A percentile compares a stretch with the other conserved stretches of the same genome.
Evolutionary conservation across 2,797 vertebrate species (phyloP).

Genomic region (Monodelphis domestica): DNA sequence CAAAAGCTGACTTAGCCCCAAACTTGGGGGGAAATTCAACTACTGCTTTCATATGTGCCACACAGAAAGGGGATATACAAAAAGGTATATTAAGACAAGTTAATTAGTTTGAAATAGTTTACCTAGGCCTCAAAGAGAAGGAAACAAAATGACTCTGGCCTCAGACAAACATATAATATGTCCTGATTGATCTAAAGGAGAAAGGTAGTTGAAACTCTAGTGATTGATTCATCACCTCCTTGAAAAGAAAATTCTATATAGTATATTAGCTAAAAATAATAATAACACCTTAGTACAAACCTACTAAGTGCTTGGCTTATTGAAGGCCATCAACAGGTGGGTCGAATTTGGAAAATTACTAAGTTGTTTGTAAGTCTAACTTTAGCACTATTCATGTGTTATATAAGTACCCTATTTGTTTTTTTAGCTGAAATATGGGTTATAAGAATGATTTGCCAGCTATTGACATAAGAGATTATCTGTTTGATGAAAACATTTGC

Average conservation of each 20-base stretch:
- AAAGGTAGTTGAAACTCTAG: neutral
- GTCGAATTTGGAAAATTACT: conserved; percentile 58
- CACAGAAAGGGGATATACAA: neutral
- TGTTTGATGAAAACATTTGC: conserved; percentile 53
- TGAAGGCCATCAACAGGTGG: conserved; percentile 48
- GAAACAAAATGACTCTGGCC: neutral
- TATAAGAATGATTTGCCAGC: conserved; percentile 72
- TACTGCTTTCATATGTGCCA: neutral
- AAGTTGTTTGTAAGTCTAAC: conserved; percentile 50
- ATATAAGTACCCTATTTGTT: conserved; percentile 70
- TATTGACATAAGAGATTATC: conserved; percentile 75
- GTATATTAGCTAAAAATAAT: neutral
- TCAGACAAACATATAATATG: neutral
- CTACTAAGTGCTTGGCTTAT: conserved; percentile 17
- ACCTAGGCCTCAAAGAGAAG: neutral
- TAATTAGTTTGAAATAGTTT: neutral
- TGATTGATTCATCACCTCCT: neutral
- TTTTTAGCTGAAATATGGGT: conserved; percentile 80
- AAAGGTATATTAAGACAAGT: neutral
- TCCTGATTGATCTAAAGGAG: neutral
- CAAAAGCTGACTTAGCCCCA: neutral
- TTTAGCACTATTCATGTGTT: conserved; percentile 49
- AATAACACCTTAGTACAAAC: neutral
- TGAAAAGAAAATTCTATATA: neutral
- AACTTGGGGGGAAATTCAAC: neutral